Percentiles rank a stretch among this genome's conserved stretches.
These are phyloP conservation scores for Clivina fossor DNA, from an alignment of 2,888 invertebrate genomes.

Conservation along the genomic window DNA sequence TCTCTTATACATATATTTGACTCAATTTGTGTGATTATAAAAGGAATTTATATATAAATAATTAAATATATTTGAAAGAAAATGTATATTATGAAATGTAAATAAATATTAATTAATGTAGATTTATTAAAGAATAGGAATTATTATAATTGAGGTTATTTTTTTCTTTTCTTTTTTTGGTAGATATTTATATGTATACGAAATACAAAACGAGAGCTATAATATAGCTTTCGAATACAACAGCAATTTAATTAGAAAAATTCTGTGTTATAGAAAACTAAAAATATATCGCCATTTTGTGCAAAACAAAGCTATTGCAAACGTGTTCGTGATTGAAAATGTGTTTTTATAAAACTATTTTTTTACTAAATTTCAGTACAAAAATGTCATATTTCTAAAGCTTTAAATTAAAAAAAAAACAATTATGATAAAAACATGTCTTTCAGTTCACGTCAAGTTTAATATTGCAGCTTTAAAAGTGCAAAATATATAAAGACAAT, in stretches of 20 bases:
- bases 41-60: constrained; percentile 35
- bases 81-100: constrained; percentile 54
- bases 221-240: constrained; percentile 33
- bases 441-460: constrained; percentile 18
- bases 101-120: constrained; percentile 48
- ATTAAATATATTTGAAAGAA: constrained; percentile 52
- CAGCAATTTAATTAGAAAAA: constrained; percentile 33
- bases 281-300: neutral
- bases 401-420: too few relatives aligned
- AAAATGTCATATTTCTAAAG: constrained; percentile 28
- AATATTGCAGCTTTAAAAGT: constrained; percentile 24
- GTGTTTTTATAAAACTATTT: constrained; percentile 25
- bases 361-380: constrained; percentile 19
- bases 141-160: constrained; percentile 39
- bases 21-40: constrained; percentile 38
- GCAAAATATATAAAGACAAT: constrained; percentile 32
- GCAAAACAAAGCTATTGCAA: too few relatives aligned
- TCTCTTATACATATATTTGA: constrained; percentile 50
- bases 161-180: too few relatives aligned
- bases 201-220: too few relatives aligned
- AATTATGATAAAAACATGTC: constrained; percentile 11
- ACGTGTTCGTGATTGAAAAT: neutral
- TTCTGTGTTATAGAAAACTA: constrained; percentile 22
- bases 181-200: constrained; percentile 38
- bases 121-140: constrained; percentile 43